Percentiles rank a stretch among this genome's conserved stretches.
Evolutionary conservation across 2,113 vertebrate genomes (phyloP).

Genomic region (Petaurus breviceps): DNA sequence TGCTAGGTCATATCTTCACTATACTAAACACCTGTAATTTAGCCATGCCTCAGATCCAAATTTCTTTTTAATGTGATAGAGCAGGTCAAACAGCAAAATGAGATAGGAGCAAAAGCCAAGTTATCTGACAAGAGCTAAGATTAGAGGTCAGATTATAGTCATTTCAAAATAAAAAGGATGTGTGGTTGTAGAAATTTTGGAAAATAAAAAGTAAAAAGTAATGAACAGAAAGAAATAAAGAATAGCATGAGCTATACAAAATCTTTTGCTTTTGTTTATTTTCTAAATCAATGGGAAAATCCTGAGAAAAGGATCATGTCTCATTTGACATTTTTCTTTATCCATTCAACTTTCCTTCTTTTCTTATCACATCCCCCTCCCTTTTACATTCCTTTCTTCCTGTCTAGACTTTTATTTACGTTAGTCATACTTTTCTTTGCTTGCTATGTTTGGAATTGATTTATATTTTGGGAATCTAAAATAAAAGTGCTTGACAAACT

Average conservation of each 20-base stretch:
- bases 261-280: background rate
- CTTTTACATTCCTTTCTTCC: background rate
- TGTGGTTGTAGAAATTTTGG: background rate
- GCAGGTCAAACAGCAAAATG: slow-evolving; percentile 4
- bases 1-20: background rate
- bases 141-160: background rate
- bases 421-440: background rate
- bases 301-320: slow-evolving; percentile 21
- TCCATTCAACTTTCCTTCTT: background rate
- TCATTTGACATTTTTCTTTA: background rate
- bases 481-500: background rate
- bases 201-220: slow-evolving; percentile 40
- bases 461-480: background rate
- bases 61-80: slow-evolving; percentile 12
- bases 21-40: background rate
- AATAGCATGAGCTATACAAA: slow-evolving; percentile 19
- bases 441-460: background rate
- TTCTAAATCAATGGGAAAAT: slow-evolving; percentile 33
- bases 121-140: background rate
- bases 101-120: slow-evolving; percentile 28
- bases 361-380: background rate
- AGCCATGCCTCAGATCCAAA: slow-evolving; percentile 28
- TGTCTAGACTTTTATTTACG: background rate
- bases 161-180: slow-evolving; percentile 29
- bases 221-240: slow-evolving; percentile 22